Evolutionary conservation across 2,888 invertebrate genomes (phyloP).

Genomic region (Agriopis leucophaearia): DNA sequence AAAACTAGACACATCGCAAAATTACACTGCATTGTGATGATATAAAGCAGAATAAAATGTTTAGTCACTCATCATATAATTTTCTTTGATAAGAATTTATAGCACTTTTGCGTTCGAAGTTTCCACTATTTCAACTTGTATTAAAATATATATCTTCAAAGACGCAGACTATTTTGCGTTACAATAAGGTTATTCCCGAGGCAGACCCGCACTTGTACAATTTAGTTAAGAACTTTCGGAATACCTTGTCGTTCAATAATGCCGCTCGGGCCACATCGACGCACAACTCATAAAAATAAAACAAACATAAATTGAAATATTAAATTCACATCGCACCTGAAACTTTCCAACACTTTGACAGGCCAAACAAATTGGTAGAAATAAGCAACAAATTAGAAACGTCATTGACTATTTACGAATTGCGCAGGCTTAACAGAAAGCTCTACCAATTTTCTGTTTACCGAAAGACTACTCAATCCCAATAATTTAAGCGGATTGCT

Average conservation of each 20-base stretch:
- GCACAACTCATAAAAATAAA: conserved; percentile 30
- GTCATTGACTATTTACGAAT: conserved; percentile 35
- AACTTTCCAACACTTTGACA: conserved; percentile 32
- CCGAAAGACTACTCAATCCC: conserved; percentile 36
- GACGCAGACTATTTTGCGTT: conserved; percentile 58
- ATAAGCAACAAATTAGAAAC: conserved; percentile 30
- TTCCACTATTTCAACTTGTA: conserved; percentile 57
- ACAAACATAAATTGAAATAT: conserved; percentile 37
- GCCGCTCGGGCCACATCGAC: conserved; percentile 18
- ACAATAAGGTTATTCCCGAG: conserved; percentile 67
- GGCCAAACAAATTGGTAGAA: conserved; percentile 32
- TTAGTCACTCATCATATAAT: conserved; percentile 46
- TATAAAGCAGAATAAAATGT: conserved; percentile 49
- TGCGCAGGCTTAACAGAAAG: conserved; percentile 18
- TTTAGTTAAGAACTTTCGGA: conserved; percentile 66
- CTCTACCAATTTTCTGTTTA: conserved; percentile 34
- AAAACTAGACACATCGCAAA: conserved; percentile 47
- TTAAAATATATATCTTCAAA: conserved; percentile 54
- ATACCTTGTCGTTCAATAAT: conserved; percentile 57
- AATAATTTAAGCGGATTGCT: conserved; percentile 57
- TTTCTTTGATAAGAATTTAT: conserved; percentile 48
- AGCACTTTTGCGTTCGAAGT: conserved; percentile 50
- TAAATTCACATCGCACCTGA: conserved; percentile 35
- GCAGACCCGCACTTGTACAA: conserved; percentile 58
- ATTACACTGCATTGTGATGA: conserved; percentile 49